Evolutionary conservation across 2,888 invertebrate genomes (phyloP), one percentile per base, ranked within the genome.

Genomic region (Agrotis ipsilon): DNA sequence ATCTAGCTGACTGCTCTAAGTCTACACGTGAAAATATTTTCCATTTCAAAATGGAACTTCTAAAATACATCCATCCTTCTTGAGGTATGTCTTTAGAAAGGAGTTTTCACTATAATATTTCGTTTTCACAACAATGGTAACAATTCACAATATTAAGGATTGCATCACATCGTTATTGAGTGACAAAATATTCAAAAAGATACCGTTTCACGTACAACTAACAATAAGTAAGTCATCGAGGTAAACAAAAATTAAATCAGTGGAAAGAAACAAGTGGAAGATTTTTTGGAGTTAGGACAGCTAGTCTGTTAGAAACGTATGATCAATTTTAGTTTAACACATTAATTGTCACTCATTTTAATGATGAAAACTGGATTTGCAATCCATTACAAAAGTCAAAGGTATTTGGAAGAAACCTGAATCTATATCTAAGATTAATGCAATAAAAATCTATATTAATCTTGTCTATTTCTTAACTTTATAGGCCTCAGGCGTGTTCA

Each of bases 1-100:
- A 73, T 75, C 85, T 82, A 84, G 84, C 82, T 60, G 82, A 75
- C 79, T 73, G 81, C 51, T 55, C 68, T 73, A 72, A 45, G 27
- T 39, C 79, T 69, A 72, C 14, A 52, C 39, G 65, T 78, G 71
- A 84, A 78, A 75, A 67, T 68, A 58, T 55, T 57, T 46, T 59
- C 65, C 72, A 77, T 64, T 21, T n/a, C n/a, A 43, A 3, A 68
- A 83, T 76, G 66, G 58, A 72, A 68, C 51, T 61, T 51, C 49
- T 70, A 66, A 65, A 55, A 57, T 60, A 77, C 66, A 63, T 67
- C 54, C 59, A 13, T 64, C 67, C 5, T 48, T 63, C n/a, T 61
- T 43, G 55, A 69, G 51, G 69, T 55, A 75, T 70, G 64, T 54
- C 21, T 65, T 68, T 66, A 69, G 51, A 69, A 61, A 55, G 19